Percentiles rank a stretch among this genome's conserved stretches.
These are phyloP conservation scores for Polypedilum pembai DNA, from an alignment of 1,140 invertebrate genomes.

Conservation along the genomic window DNA sequence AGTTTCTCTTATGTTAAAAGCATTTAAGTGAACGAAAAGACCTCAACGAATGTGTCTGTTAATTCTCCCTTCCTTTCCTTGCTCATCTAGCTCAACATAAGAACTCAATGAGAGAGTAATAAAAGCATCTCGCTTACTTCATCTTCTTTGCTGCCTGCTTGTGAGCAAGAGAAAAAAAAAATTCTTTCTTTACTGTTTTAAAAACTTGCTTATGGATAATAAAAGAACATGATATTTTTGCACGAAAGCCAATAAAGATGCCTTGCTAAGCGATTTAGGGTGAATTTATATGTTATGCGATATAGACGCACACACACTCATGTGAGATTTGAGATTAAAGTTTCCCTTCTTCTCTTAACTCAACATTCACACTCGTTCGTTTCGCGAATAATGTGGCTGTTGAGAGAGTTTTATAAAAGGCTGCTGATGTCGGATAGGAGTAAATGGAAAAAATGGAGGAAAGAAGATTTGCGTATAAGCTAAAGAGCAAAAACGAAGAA, in stretches of 20 bases:
- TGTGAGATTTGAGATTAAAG: no score
- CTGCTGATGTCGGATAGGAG: no score
- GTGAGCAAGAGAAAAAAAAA: no score
- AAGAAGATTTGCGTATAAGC: no score
- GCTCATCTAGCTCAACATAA: neutral
- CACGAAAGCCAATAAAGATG: constrained; percentile 26
- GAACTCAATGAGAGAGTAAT: neutral
- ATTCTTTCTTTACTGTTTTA: no score
- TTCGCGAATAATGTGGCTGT: no score
- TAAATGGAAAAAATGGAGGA: no score
- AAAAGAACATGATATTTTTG: constrained; percentile 26
- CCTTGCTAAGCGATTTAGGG: constrained; percentile 15
- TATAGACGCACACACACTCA: neutral
- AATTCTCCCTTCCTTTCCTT: neutral
- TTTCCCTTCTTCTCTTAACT: no score
- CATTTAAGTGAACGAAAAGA: neutral
- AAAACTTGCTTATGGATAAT: constrained; percentile 16
- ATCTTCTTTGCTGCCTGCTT: neutral
- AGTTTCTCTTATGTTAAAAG: neutral
- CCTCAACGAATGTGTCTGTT: neutral
- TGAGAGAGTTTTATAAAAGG: no score
- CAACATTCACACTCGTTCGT: no score
- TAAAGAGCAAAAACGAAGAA: no score
- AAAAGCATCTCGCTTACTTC: neutral
- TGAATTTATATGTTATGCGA: constrained; percentile 19